These are phyloP conservation scores for Sphyrna mokarran DNA, from an alignment of 2,113 vertebrate genomes.

Conservation along the genomic window DNA sequence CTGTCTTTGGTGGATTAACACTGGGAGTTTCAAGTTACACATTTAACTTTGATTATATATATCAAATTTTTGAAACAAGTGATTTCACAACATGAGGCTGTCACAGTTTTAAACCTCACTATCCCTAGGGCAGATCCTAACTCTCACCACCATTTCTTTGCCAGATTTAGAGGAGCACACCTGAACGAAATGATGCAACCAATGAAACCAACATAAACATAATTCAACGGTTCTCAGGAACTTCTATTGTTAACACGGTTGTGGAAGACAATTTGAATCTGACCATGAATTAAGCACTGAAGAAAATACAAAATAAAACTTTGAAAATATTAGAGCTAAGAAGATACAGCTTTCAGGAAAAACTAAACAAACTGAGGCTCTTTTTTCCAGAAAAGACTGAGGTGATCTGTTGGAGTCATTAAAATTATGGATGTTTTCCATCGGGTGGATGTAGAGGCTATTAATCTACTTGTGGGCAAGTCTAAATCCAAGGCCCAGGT, in stretches of 20 bases:
- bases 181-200: not conserved
- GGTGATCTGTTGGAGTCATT: not conserved
- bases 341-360: not conserved
- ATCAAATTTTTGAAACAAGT: not conserved
- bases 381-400: not conserved
- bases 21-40: not conserved
- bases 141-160: not conserved
- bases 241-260: not conserved
- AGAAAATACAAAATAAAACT: not conserved
- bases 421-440: not conserved
- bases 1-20: not conserved
- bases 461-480: not conserved
- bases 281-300: not conserved
- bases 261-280: not conserved
- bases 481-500: not conserved
- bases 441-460: not conserved
- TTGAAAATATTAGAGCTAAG: not conserved
- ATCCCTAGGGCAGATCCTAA: not conserved
- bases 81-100: not conserved
- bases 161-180: not conserved
- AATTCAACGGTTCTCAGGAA: not conserved
- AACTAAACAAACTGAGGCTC: not conserved
- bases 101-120: not conserved
- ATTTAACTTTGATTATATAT: not conserved
- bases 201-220: not conserved